Evolutionary conservation across 92 coral and sea anemone species (phyloP), one percentile per base, ranked within the genome.

Genomic region (Palythoa grandiflora): DNA sequence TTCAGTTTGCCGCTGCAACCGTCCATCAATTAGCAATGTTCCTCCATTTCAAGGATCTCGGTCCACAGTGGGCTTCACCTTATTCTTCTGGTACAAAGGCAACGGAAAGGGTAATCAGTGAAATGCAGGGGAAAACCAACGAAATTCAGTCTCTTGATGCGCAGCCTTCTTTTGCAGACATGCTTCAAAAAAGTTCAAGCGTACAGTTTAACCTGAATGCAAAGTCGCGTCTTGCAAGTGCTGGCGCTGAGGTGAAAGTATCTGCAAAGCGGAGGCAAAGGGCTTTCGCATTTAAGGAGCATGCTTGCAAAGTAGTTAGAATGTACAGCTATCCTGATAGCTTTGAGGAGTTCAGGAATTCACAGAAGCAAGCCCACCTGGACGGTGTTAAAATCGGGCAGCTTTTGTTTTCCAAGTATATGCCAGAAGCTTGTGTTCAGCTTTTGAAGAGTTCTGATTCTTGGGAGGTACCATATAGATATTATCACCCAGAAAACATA

Each of bases 41-140:
- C 11, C 55, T 51, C 0, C 1, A 15, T 20, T 63, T 63, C 71
- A 63, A 63, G 20, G 35, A 86, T 1, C 83, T 80, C 0, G 88
- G 87, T 6, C 36, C 37, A 11, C 68, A 66, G 2, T 89, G 94
- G 94, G 87, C 92, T 36, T 92, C 92, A 37, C 92, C 92, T 1
- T 71, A 76, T 68, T 85, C 55, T 57, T 85, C 92, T 6, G 73
- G 73, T n/a, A 68, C 73, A n/a, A 20, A 68, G 20, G 13, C 39
- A 0, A 68, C 40, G 0, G 73, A 68, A 28, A 6, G 73, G 8
- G 38, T 68, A 6, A 68, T 68, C n/a, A 68, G 73, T 68, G 73
- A 68, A 20, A 68, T 20, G 73, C 73, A 68, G 20, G 73, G 73
- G 9, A 68, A 68, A 37, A 68, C 39, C 2, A 68, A 3, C 13